Percentiles rank a stretch among this genome's conserved stretches.
phyloP scores from a whole-genome alignment of 2,888 invertebrate species.

The Julus scanicus region DNA sequence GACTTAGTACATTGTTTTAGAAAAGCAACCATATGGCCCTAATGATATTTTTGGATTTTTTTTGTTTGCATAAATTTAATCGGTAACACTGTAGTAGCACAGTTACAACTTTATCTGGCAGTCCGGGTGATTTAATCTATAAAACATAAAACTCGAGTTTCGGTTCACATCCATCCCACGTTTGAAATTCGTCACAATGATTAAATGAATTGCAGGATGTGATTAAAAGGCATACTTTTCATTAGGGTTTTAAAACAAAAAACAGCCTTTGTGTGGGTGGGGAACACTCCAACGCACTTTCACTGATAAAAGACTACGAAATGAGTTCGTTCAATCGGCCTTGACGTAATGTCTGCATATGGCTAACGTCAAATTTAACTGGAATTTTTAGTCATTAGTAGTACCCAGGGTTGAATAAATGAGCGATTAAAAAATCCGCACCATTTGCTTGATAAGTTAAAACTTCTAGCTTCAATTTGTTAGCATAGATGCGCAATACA shows the following conservation, averaged over 20 bases:
- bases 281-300: conserved; percentile 19
- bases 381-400: neutral
- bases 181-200: neutral
- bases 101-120: neutral
- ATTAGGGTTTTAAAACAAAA: conserved; percentile 17
- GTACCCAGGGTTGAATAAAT: neutral
- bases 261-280: neutral
- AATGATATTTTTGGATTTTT: neutral
- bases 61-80: neutral
- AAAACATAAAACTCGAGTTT: neutral
- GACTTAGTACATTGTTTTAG: neutral
- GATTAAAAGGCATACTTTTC: too few relatives aligned
- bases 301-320: neutral
- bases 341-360: neutral
- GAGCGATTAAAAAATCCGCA: neutral
- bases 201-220: conserved; percentile 22
- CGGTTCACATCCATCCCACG: neutral
- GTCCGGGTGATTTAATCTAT: neutral
- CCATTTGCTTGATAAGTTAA: neutral
- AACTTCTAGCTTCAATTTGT: neutral
- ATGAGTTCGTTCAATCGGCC: neutral
- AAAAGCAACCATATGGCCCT: neutral
- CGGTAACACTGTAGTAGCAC: neutral
- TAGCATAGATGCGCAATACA: neutral
- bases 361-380: neutral